Evolutionary conservation across 2,797 vertebrate species (phyloP).

Genomic region (Acridotheres tristis): DNA sequence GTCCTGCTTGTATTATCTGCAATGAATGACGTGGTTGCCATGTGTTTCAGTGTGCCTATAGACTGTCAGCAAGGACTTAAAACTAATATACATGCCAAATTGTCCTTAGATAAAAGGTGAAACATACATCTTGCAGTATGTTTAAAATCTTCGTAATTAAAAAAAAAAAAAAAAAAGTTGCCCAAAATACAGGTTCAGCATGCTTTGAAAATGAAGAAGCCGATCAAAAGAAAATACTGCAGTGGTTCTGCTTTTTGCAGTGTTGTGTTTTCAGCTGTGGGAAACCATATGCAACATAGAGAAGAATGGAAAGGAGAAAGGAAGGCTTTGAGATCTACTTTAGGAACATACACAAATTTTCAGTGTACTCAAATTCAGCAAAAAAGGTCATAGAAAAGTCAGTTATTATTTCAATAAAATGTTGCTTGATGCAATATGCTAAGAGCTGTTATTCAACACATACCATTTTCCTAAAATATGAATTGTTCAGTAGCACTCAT

Average conservation of each 20-base stretch:
- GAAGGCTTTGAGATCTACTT: not conserved
- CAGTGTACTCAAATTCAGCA: not conserved
- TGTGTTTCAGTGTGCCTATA: not conserved
- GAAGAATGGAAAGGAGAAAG: not conserved
- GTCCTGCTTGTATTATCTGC: not conserved
- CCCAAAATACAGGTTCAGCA: not conserved
- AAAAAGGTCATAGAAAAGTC: not conserved
- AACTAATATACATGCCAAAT: not conserved
- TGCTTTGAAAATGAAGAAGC: not conserved
- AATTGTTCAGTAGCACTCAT: not conserved
- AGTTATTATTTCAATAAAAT: not conserved
- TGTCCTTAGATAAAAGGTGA: not conserved
- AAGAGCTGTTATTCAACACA: not conserved
- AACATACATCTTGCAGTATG: fast-evolving
- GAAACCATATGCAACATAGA: not conserved
- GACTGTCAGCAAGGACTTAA: not conserved
- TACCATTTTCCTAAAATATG: not conserved
- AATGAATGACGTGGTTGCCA: fast-evolving
- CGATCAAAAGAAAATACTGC: not conserved
- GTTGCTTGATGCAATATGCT: not conserved
- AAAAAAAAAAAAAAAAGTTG: not conserved
- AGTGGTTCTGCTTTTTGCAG: not conserved
- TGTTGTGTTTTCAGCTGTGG: not conserved
- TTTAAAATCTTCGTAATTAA: not conserved
- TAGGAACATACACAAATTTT: not conserved